Evolutionary conservation across 2,797 vertebrate species (phyloP).

Genomic region (Scomberomorus guttatus): DNA sequence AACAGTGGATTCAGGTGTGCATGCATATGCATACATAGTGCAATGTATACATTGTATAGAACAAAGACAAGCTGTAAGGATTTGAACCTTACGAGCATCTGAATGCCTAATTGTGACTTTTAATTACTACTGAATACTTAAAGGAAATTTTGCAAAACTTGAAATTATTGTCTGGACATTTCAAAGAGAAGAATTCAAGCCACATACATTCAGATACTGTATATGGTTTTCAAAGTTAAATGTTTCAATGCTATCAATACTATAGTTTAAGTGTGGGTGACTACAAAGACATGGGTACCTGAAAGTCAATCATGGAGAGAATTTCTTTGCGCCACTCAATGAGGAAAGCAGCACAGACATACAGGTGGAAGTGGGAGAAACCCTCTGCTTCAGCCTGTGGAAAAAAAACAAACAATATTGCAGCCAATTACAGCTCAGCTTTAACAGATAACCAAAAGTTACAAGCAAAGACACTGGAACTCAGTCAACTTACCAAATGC

Average conservation of each 20-base stretch:
- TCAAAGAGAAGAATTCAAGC: no score
- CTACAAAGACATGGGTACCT: slow-evolving; percentile 83
- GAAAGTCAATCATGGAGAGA: slow-evolving; percentile 96
- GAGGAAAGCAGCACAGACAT: slow-evolving; percentile 98
- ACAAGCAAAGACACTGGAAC: background rate
- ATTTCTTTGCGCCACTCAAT: slow-evolving; percentile 99
- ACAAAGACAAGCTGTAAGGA: no score
- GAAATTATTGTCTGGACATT: no score
- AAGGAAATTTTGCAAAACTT: no score
- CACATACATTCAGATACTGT: no score
- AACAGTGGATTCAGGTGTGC: background rate
- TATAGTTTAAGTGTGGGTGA: background rate
- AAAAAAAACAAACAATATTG: slow-evolving; percentile 6
- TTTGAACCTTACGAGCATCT: no score
- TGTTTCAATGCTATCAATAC: no score
- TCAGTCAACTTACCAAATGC: background rate
- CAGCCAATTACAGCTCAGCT: slow-evolving; percentile 5
- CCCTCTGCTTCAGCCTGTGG: slow-evolving; percentile 95
- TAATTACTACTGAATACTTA: no score
- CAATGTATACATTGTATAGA: no score
- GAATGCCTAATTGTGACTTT: no score
- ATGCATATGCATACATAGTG: no score
- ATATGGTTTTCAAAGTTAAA: no score
- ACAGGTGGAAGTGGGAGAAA: slow-evolving; percentile 98
- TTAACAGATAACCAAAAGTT: background rate